phyloP scores from a whole-genome alignment of 2,888 invertebrate species.

The Ganaspis brasiliensis region DNA sequence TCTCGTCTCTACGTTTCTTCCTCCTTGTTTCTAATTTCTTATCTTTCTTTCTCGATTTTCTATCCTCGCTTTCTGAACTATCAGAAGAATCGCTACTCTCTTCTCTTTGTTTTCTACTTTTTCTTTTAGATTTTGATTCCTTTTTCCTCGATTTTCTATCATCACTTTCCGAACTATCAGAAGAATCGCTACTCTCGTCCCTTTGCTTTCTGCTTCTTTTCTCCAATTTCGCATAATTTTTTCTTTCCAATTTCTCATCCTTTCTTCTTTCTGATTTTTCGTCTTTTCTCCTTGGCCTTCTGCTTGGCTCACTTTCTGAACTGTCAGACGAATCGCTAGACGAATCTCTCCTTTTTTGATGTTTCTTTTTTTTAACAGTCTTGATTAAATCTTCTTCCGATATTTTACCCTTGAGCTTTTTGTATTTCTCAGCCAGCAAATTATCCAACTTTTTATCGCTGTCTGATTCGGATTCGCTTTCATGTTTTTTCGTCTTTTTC shows the following conservation, averaged over 20 bases:
- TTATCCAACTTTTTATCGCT: slow-evolving; percentile 83
- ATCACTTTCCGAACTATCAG: slow-evolving; percentile 48
- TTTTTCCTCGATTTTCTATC: slow-evolving; percentile 32
- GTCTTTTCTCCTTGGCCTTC: slow-evolving; percentile 45
- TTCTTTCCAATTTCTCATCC: slow-evolving; percentile 34
- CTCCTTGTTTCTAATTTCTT: slow-evolving; percentile 54
- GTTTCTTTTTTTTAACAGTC: slow-evolving; percentile 72
- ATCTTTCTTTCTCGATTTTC: slow-evolving; percentile 44
- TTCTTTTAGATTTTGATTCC: slow-evolving; percentile 14
- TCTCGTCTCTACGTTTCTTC: slow-evolving; percentile 44
- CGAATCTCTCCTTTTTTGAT: slow-evolving; percentile 61
- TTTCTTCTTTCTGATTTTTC: slow-evolving; percentile 11
- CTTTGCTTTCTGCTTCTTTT: slow-evolving; percentile 49
- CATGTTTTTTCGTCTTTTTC: slow-evolving; percentile 76
- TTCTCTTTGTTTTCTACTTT: slow-evolving; percentile 52
- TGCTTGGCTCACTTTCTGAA: slow-evolving; percentile 50
- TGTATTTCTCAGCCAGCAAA: slow-evolving; percentile 87
- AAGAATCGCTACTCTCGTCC: slow-evolving; percentile 46
- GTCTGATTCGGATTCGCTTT: slow-evolving; percentile 77
- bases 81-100: slow-evolving; percentile 55
- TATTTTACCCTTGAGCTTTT: slow-evolving; percentile 84
- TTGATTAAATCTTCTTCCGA: slow-evolving; percentile 79
- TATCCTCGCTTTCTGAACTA: slow-evolving; percentile 52
- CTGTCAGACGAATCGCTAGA: slow-evolving; percentile 58
- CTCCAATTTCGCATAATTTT: too few relatives aligned